Base-by-base conservation (phyloP, 2,797 vertebrate genomes). In the Columba guinea region DNA sequence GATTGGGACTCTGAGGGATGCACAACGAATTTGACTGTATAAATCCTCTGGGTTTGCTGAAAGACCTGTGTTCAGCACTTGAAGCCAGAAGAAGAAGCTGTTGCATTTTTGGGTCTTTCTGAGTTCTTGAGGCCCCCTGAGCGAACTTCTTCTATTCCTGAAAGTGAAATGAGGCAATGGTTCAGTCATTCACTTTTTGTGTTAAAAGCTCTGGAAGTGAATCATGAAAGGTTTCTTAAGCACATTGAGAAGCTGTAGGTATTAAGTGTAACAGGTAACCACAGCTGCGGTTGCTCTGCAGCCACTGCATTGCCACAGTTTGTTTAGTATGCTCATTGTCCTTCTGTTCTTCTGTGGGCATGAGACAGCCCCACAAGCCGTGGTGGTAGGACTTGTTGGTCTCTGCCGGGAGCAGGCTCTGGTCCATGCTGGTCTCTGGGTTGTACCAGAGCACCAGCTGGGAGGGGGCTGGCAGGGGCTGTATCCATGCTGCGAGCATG, bases 1-100 rank as follows among this genome's bases (percentile, higher is more conserved):
- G 16, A 35, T 7, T 0, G 0, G 63, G n/a, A 62, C 13, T 34
- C 3, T 12, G 20, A 7, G 69, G 28, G 28, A n/a, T 87, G 23
- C 12, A n/a, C 7, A 73, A 28, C 32, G 35, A 9, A 10, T 90
- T 30, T 88, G 41, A 55, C 39, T 8, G 15, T 64, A 4, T 51
- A 27, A n/a, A 82, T 41, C 9, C 27, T 23, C 46, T 70, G 59
- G 22, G 3, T 90, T 87, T 91, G 27, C 56, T 55, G 35, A 30
- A 64, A 48, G 30, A 56, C 26, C 17, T 10, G 11, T 53, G 26
- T 37, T 67, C 46, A 37, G 11, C 2, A 1, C 4, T 30, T 30
- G 10, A 70, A 77, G 22, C 21, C 18, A 55, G 44, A 74, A 83
- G 56, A 86, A 53, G 51, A 7, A 44, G 1, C 27, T 49, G 15